These are phyloP conservation scores for Xestoiulus laeticollis DNA, from an alignment of 2,888 invertebrate genomes.

Conservation along the genomic window DNA sequence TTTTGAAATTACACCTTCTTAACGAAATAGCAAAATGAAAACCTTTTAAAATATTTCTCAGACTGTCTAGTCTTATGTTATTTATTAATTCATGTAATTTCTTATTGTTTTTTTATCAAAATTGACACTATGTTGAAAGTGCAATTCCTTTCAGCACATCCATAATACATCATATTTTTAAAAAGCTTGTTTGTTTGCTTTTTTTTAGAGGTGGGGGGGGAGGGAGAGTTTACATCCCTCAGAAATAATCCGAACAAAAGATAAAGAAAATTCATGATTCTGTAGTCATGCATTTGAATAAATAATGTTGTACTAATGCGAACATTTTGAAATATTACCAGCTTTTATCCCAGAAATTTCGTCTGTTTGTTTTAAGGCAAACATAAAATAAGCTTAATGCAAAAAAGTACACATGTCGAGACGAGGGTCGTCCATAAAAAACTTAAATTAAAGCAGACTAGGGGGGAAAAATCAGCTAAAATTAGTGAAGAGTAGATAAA, in stretches of 20 bases:
- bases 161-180: not conserved
- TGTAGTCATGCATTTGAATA: not conserved
- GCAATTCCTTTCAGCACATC: no score
- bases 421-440: not conserved
- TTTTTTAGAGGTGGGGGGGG: no score
- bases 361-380: not conserved
- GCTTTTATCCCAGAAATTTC: no score
- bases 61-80: no score
- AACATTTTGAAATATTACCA: not conserved
- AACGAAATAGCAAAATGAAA: no score
- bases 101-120: not conserved
- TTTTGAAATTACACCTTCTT: no score
- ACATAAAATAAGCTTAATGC: not conserved
- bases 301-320: not conserved
- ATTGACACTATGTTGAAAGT: not conserved
- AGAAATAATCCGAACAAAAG: conserved; percentile 18
- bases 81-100: no score
- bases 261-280: not conserved
- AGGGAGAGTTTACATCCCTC: no score
- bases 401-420: not conserved
- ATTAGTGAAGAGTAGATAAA: not conserved
- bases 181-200: not conserved
- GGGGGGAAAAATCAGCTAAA: no score
- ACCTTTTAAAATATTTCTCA: no score
- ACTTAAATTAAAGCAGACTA: no score